A percentile compares a stretch with the other conserved stretches of the same genome.
These are phyloP conservation scores for Lithosia quadra DNA, from an alignment of 2,888 invertebrate species.

Conservation along the genomic window DNA sequence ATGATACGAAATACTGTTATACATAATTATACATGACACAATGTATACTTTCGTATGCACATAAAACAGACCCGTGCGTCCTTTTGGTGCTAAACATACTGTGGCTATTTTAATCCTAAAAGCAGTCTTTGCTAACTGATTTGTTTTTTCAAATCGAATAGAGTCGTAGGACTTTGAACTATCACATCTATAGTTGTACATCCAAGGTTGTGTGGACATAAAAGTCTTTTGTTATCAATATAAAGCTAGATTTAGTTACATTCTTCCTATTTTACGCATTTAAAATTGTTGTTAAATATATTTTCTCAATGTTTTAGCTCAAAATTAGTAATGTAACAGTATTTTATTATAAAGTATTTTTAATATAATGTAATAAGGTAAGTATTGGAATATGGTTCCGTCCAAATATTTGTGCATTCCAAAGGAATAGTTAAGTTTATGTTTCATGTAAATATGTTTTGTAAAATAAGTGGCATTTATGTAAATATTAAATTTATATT, in stretches of 20 bases:
- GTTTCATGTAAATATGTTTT: constrained; percentile 41
- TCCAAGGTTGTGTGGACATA: not conserved
- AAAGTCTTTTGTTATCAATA: not conserved
- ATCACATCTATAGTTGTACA: not conserved
- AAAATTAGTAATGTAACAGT: constrained; percentile 54
- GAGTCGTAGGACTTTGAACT: not conserved
- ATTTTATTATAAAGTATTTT: constrained; percentile 52
- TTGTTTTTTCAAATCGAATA: too few species aligned
- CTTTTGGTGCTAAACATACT: not conserved
- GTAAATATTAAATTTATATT: constrained; percentile 45
- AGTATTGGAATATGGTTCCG: constrained; percentile 70
- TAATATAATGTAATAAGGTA: constrained; percentile 38
- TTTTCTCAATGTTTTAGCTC: constrained; percentile 40
- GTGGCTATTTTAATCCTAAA: not conserved
- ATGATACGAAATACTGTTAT: not conserved
- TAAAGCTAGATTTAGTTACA: constrained; percentile 30
- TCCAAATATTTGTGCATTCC: constrained; percentile 82
- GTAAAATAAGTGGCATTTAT: constrained; percentile 43
- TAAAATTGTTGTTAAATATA: constrained; percentile 43
- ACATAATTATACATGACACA: not conserved
- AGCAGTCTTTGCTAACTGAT: not conserved
- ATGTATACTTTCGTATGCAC: too few species aligned
- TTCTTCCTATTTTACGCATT: constrained; percentile 58
- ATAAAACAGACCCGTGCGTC: too few species aligned
- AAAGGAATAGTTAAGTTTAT: constrained; percentile 77